Conservation (phyloP, 1,140 invertebrate species). For the Drosophila trapezifrons region DNA sequence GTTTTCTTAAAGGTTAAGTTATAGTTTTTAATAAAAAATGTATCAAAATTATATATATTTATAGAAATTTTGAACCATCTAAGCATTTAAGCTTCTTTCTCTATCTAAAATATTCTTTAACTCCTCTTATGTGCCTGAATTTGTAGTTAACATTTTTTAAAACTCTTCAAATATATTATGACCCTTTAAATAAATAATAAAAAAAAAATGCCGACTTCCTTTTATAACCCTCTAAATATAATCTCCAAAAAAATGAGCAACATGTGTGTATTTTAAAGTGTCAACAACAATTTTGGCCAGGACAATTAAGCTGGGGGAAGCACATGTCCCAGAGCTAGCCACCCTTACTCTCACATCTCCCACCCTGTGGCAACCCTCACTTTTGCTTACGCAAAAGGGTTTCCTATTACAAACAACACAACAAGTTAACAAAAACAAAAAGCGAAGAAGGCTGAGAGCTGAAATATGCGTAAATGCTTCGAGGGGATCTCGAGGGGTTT, state of each 20-base stretch:
- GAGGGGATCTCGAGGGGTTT: conserved; percentile 56
- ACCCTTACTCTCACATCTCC: background rate
- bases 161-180: background rate
- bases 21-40: too few species aligned
- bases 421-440: conserved; percentile 53
- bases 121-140: background rate
- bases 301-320: conserved; percentile 57
- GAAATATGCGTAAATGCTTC: conserved; percentile 59
- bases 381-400: conserved; percentile 75
- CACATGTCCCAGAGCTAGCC: conserved; percentile 15
- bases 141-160: background rate
- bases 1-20: too few species aligned
- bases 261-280: conserved; percentile 11
- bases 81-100: too few species aligned
- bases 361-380: conserved; percentile 5
- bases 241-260: background rate
- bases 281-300: conserved; percentile 12
- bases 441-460: conserved; percentile 9
- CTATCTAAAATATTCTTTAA: background rate
- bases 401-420: conserved; percentile 78
- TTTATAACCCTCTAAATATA: background rate
- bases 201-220: background rate
- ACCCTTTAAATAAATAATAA: background rate
- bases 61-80: too few species aligned
- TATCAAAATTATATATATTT: too few species aligned